Evolutionary conservation across 1,140 invertebrate genomes (phyloP).

Genomic region (Whitmania pigra): DNA sequence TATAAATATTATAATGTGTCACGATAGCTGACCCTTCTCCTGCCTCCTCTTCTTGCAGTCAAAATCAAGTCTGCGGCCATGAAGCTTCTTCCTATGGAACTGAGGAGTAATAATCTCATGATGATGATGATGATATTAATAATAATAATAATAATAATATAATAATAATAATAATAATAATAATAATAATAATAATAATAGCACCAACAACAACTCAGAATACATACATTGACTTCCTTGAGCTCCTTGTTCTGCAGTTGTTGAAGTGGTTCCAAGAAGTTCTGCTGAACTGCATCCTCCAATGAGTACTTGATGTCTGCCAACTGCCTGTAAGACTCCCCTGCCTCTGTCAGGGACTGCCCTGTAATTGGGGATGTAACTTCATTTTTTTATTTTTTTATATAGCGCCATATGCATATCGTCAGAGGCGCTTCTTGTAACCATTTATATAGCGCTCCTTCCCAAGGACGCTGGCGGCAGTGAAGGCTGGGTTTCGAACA

Average conservation of each 20-base stretch:
- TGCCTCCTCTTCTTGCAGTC: conserved; percentile 90
- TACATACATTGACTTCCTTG: conserved; percentile 86
- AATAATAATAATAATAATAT: conserved; percentile 2
- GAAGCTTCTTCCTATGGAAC: conserved; percentile 97
- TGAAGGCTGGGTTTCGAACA: too few species aligned
- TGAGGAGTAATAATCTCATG: conserved; percentile 41
- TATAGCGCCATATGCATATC: too few species aligned
- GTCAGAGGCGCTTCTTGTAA: too few species aligned
- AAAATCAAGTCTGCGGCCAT: conserved; percentile 87
- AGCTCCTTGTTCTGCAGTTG: conserved; percentile 91
- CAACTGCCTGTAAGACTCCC: conserved; percentile 88
- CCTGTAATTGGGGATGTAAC: conserved; percentile 36
- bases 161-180: too few species aligned
- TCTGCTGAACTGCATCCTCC: conserved; percentile 96
- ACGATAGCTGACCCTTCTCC: conserved; percentile 40
- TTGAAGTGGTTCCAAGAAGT: conserved; percentile 89
- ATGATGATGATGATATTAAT: neutral
- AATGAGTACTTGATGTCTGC: conserved; percentile 93
- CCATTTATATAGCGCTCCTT: too few species aligned
- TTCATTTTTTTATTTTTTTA: neutral
- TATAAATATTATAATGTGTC: too few species aligned
- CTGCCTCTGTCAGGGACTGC: conserved; percentile 75
- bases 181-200: conserved; percentile 2
- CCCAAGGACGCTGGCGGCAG: too few species aligned
- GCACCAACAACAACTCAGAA: neutral